Evolutionary conservation across 2,113 vertebrate genomes (phyloP).

Genomic region (Mus pahari): DNA sequence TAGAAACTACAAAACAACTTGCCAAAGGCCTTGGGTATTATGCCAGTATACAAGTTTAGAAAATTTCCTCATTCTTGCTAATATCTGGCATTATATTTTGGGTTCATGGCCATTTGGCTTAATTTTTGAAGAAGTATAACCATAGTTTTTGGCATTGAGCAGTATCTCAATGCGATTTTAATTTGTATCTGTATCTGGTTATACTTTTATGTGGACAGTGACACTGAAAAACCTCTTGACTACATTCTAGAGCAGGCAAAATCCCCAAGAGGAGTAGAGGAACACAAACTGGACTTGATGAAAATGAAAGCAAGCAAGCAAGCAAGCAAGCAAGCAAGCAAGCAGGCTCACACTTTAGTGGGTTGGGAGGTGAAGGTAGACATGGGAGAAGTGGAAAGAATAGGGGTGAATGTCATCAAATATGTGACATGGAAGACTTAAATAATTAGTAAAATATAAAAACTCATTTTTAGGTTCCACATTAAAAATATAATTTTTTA

Average conservation of each 20-base stretch:
- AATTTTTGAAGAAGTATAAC: neutral
- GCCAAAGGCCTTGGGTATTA: neutral
- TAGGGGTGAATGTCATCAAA: neutral
- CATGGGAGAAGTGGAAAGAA: neutral
- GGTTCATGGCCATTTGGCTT: neutral
- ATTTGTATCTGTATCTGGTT: neutral
- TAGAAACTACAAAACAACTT: neutral
- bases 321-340: neutral
- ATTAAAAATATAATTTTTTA: neutral
- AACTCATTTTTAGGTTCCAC: neutral
- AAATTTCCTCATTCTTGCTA: neutral
- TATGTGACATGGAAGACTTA: neutral
- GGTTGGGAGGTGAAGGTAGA: neutral
- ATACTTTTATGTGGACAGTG: slow-evolving; percentile 8
- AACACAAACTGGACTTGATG: neutral
- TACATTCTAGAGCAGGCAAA: neutral
- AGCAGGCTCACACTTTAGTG: neutral
- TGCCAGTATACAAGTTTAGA: neutral
- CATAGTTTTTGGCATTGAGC: neutral
- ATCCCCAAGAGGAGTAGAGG: neutral
- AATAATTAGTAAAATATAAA: neutral
- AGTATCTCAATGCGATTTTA: neutral
- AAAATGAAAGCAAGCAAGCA: neutral
- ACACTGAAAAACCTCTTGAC: neutral
- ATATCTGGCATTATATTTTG: neutral